Conservation (phyloP, 2,113 vertebrate species). For the Zosterops japonicus region DNA sequence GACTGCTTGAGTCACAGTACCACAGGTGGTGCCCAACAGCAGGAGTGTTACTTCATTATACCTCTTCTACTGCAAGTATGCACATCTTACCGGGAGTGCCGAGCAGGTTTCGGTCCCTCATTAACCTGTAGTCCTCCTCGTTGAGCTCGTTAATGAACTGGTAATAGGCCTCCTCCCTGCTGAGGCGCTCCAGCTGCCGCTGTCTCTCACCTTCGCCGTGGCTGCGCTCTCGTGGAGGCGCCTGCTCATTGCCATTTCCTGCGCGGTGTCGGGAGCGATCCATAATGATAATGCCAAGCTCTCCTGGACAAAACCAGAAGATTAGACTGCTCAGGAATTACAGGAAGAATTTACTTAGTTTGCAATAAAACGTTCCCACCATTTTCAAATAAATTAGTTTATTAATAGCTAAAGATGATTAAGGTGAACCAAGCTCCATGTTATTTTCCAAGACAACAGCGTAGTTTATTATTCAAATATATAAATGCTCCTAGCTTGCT, state of each 20-base stretch:
- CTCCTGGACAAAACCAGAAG: slow-evolving; percentile 11
- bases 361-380: background rate
- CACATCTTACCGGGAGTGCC: slow-evolving; percentile 88
- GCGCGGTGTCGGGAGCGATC: slow-evolving; percentile 54
- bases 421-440: background rate
- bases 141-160: slow-evolving; percentile 93
- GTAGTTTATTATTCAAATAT: background rate
- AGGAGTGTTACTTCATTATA: accelerated
- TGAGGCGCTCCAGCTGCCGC: slow-evolving; percentile 91
- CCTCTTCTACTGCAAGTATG: background rate
- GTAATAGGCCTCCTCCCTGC: slow-evolving; percentile 94
- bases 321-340: background rate
- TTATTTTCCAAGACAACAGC: background rate
- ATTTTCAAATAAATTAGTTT: background rate
- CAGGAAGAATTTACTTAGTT: background rate
- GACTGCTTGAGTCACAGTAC: background rate
- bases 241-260: slow-evolving; percentile 39
- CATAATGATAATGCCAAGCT: slow-evolving; percentile 55
- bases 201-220: slow-evolving; percentile 79
- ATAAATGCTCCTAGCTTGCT: background rate
- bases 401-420: slow-evolving; percentile 16
- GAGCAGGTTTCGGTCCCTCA: slow-evolving; percentile 93
- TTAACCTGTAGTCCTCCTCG: slow-evolving; percentile 93
- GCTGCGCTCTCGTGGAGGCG: background rate
- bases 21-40: accelerated